Evolutionary conservation across 2,888 invertebrate species (phyloP).

Genomic region (Teleogryllus oceanicus): DNA sequence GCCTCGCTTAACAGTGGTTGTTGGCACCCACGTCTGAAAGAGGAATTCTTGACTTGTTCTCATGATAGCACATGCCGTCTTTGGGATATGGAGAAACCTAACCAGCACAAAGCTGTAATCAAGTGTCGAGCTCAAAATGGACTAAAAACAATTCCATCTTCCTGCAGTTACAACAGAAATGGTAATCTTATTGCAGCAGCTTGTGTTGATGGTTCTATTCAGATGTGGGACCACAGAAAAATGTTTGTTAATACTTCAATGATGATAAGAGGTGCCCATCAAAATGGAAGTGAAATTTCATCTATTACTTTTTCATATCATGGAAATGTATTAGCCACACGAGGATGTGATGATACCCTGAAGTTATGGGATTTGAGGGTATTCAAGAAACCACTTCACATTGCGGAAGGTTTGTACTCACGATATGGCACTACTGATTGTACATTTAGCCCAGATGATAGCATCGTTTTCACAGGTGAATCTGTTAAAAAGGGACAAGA

Average conservation of each 20-base stretch:
- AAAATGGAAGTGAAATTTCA: slow-evolving; percentile 73
- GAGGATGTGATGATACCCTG: slow-evolving; percentile 88
- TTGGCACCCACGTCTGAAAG: slow-evolving; percentile 88
- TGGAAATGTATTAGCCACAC: slow-evolving; percentile 69
- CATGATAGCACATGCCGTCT: slow-evolving; percentile 89
- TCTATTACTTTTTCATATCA: slow-evolving; percentile 86
- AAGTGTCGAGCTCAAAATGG: slow-evolving; percentile 86
- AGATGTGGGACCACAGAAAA: slow-evolving; percentile 94
- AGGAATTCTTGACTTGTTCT: slow-evolving; percentile 92
- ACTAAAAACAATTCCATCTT: slow-evolving; percentile 76
- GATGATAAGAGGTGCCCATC: slow-evolving; percentile 75
- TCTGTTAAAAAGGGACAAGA: slow-evolving; percentile 66
- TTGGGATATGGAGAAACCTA: slow-evolving; percentile 81
- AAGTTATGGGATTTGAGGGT: slow-evolving; percentile 92
- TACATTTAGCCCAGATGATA: slow-evolving; percentile 88
- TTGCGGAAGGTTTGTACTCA: slow-evolving; percentile 68
- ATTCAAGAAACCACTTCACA: slow-evolving; percentile 73
- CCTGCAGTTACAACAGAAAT: slow-evolving; percentile 79
- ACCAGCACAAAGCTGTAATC: slow-evolving; percentile 75
- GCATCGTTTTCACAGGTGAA: slow-evolving; percentile 81
- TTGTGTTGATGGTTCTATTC: slow-evolving; percentile 91
- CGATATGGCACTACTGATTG: slow-evolving; percentile 80
- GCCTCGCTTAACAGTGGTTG: slow-evolving; percentile 84
- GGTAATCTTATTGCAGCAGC: slow-evolving; percentile 86
- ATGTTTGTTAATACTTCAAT: slow-evolving; percentile 84